These are phyloP conservation scores for Scalopus aquaticus DNA, from an alignment of 2,113 vertebrate genomes.

Conservation along the genomic window DNA sequence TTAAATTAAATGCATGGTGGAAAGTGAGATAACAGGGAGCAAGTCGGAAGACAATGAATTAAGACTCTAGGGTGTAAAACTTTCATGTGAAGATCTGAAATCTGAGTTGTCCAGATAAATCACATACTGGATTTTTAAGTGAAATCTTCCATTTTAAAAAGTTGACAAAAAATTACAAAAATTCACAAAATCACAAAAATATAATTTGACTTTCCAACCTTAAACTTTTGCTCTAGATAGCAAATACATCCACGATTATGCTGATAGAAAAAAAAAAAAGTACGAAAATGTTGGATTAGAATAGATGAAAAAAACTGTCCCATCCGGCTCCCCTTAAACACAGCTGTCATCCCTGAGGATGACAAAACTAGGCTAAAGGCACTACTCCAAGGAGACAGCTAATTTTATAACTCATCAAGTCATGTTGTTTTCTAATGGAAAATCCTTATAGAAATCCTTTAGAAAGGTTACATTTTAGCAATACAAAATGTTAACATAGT, in stretches of 20 bases:
- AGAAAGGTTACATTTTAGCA: not conserved
- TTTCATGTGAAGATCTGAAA: not conserved
- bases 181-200: not conserved
- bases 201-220: not conserved
- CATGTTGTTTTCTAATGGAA: not conserved
- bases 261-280: not conserved
- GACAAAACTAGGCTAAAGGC: not conserved
- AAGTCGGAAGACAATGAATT: not conserved
- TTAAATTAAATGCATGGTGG: not conserved
- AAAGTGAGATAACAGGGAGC: not conserved
- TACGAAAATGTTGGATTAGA: not conserved
- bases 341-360: not conserved
- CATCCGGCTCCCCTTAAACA: not conserved
- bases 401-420: not conserved
- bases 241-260: not conserved
- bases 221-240: not conserved
- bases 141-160: not conserved
- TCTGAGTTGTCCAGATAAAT: not conserved
- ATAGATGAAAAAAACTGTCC: not conserved
- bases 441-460: not conserved
- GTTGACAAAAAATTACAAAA: not conserved
- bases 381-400: not conserved
- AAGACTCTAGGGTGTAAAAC: not conserved
- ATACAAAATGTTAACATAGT: slow-evolving; percentile 19
- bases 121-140: not conserved